phyloP scores from a whole-genome alignment of 2,113 vertebrate genomes.

The Pica pica region DNA sequence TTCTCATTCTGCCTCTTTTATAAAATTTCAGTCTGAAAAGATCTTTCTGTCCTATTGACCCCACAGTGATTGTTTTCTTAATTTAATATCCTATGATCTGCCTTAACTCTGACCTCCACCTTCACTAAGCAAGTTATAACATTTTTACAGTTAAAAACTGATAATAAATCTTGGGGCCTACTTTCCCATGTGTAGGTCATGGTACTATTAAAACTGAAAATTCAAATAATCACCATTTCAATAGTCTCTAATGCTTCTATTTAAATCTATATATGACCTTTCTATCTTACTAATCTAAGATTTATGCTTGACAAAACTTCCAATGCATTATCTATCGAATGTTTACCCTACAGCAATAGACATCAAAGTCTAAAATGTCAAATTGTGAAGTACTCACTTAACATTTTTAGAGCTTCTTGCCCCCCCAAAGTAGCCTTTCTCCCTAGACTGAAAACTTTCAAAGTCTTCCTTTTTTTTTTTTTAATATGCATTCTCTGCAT shows the following conservation, averaged over 20 bases:
- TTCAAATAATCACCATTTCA: not conserved
- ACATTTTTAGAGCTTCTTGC: not conserved
- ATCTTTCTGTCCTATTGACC: not conserved
- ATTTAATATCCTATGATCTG: not conserved
- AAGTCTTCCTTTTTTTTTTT: not conserved
- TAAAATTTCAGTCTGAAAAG: not conserved
- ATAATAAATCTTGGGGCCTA: not conserved
- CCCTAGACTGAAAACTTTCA: not conserved
- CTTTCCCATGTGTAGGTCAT: not conserved
- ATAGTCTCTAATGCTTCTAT: not conserved
- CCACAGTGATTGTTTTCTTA: not conserved
- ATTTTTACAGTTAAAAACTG: not conserved
- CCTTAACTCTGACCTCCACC: not conserved
- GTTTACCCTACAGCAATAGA: conserved; percentile 27
- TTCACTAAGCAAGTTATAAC: not conserved
- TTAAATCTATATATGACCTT: conserved; percentile 33
- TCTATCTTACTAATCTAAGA: not conserved
- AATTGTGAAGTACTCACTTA: not conserved
- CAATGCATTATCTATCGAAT: not conserved
- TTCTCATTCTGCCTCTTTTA: not conserved
- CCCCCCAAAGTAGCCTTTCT: not conserved
- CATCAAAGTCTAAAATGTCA: conserved; percentile 37
- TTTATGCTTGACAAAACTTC: conserved; percentile 2
- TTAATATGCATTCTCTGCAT: not conserved
- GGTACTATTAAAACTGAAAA: not conserved